Percentiles rank a stretch among this genome's conserved stretches.
Evolutionary conservation across 2,113 vertebrate genomes (phyloP).

Genomic region (Cepphus grylle): DNA sequence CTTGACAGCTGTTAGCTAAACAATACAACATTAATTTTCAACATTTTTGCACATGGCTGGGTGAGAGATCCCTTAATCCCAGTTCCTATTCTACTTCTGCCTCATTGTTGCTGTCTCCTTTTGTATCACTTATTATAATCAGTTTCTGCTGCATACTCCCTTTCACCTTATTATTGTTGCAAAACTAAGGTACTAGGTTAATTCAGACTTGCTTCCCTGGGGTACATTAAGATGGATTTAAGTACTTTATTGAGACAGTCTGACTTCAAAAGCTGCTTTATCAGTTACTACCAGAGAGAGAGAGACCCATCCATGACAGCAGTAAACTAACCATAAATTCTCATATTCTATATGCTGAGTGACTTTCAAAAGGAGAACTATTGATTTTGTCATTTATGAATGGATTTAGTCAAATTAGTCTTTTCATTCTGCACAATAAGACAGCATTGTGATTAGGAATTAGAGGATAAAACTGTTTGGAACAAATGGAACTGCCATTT

Average conservation of each 20-base stretch:
- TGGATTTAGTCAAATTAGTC: slow-evolving; percentile 72
- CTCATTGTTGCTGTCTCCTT: slow-evolving; percentile 65
- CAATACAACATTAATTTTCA: slow-evolving; percentile 74
- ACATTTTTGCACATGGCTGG: slow-evolving; percentile 71
- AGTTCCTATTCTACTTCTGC: slow-evolving; percentile 68
- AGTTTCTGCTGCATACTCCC: slow-evolving; percentile 60
- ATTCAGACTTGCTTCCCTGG: slow-evolving; percentile 71
- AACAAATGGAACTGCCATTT: slow-evolving; percentile 49
- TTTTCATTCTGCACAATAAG: slow-evolving; percentile 48
- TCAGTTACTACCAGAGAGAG: slow-evolving; percentile 71
- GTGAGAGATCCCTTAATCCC: slow-evolving; percentile 78
- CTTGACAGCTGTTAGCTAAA: slow-evolving; percentile 76
- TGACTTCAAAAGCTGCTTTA: slow-evolving; percentile 78
- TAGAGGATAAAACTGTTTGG: slow-evolving; percentile 53
- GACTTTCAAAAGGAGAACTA: slow-evolving; percentile 69
- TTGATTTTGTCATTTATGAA: slow-evolving; percentile 67
- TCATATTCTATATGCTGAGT: slow-evolving; percentile 58
- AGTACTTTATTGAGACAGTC: slow-evolving; percentile 70
- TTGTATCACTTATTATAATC: slow-evolving; percentile 69
- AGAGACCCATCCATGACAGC: slow-evolving; percentile 66
- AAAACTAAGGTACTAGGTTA: slow-evolving; percentile 71
- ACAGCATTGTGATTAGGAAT: slow-evolving; percentile 60
- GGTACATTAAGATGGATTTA: slow-evolving; percentile 75
- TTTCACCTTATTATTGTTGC: slow-evolving; percentile 73
- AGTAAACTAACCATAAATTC: slow-evolving; percentile 68